phyloP scores from a whole-genome alignment of 2,797 vertebrate species.

The Eurystomus glaucurus region DNA sequence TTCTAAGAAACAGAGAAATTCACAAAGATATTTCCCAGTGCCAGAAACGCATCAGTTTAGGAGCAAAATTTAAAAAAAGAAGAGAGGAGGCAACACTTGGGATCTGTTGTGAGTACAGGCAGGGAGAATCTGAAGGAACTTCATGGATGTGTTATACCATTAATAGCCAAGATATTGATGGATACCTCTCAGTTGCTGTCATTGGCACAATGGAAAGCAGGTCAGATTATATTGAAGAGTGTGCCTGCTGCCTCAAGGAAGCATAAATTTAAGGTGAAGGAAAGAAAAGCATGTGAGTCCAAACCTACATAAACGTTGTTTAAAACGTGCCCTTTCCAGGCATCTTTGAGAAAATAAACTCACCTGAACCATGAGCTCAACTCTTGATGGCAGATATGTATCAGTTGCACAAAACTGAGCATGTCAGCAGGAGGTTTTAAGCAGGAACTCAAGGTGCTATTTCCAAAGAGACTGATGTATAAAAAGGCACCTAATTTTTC shows the following conservation, averaged over 20 bases:
- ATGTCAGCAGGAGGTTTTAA: background rate
- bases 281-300: background rate
- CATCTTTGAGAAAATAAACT: background rate
- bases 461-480: background rate
- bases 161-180: background rate
- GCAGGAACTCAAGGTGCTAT: background rate
- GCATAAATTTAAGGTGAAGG: background rate
- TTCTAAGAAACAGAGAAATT: conserved; percentile 54
- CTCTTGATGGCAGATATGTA: background rate
- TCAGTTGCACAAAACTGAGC: background rate
- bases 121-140: background rate
- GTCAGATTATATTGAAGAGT: background rate
- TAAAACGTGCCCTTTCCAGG: background rate
- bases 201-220: background rate
- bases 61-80: background rate
- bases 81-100: background rate
- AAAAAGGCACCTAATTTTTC: background rate
- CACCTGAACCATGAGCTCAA: background rate
- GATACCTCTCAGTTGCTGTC: background rate
- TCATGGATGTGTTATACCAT: background rate
- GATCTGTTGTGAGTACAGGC: background rate
- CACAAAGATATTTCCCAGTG: background rate
- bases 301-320: background rate
- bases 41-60: conserved; percentile 12
- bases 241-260: background rate